Base-by-base conservation (phyloP, 1,140 invertebrate genomes). In the Eumaeus atala region DNA sequence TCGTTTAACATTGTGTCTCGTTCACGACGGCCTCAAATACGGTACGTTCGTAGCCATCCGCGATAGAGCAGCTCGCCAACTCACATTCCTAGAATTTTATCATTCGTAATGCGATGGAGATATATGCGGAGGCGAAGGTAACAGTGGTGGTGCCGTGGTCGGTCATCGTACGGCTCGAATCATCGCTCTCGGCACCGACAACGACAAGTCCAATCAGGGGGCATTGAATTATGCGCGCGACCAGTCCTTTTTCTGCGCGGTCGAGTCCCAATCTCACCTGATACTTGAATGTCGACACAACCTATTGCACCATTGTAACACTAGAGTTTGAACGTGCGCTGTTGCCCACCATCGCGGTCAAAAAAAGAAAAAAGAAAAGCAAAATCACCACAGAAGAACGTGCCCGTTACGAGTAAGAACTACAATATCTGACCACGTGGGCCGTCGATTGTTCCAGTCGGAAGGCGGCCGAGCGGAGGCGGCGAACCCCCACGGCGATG, bases 381-480 rank as follows among this genome's bases (percentile, higher is more conserved):
- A 28, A 18, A 11, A 12, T 12, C 5, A 28, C 21, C 47, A 28
- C 21, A 10, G 21, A 48, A 8, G 47, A 28, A 18, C 47, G 11
- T 18, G 18, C 9, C n/a, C 33, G 47, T 11, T 48, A 48, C 47
- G 47, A 48, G 47, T 17, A 48, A 6, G 47, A 34, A 18, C 28
- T 48, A 18, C 21, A 28, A 18, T 33, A 48, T 34, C 47, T 48
- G 10, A 48, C 47, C 18, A 48, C 47, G 21, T 48, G 47, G 47
- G 47, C 47, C 47, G 47, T 48, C 47, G 28, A 48, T 21, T 48
- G 47, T 28, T 48, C 47, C 17, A 48, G 47, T 48, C 47, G 47
- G 28, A 48, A 48, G 47, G 47, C 47, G 21, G 47, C 18, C 17
- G 47, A 48, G 18, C 47, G 44, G 5, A 16, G 17, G 9, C 47